A percentile compares a stretch with the other conserved stretches of the same genome.
Conservation (phyloP, 2,888 invertebrate species). For the Odontomyia ornata region DNA sequence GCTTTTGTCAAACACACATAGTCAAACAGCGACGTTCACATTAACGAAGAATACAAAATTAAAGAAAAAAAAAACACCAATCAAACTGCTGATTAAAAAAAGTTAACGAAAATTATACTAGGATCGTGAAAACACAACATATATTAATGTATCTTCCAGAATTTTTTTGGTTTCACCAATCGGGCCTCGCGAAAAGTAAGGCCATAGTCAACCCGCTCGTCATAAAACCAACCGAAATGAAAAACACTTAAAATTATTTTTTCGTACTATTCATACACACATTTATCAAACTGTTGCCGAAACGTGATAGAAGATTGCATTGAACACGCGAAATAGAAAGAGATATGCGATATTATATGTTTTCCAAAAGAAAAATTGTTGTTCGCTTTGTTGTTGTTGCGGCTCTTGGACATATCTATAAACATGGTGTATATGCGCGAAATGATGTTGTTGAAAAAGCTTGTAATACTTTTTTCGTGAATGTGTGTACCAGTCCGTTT, state of each 20-base stretch:
- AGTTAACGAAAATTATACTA: constrained; percentile 11
- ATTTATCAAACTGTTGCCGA: constrained; percentile 33
- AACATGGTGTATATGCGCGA: neutral
- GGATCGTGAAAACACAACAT: constrained; percentile 4
- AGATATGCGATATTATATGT: constrained; percentile 23
- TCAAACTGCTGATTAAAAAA: neutral
- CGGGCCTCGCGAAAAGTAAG: constrained; percentile 31
- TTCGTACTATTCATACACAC: constrained; percentile 35
- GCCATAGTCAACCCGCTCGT: constrained; percentile 37
- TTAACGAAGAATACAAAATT: constrained; percentile 7
- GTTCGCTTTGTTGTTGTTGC: constrained; percentile 6
- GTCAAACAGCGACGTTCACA: constrained; percentile 11
- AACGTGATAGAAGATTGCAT: constrained; percentile 27
- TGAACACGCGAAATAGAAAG: constrained; percentile 10
- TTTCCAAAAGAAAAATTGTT: constrained; percentile 37
- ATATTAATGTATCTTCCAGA: constrained; percentile 21
- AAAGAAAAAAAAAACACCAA: neutral
- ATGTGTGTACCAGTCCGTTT: constrained; percentile 37
- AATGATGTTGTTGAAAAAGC: constrained; percentile 28
- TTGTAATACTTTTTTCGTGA: constrained; percentile 39
- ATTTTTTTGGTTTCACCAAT: constrained; percentile 39
- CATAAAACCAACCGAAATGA: constrained; percentile 40
- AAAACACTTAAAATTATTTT: constrained; percentile 40
- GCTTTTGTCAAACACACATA: neutral
- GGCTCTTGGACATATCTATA: neutral